Evolutionary conservation across 1,140 invertebrate species (phyloP).

Genomic region (Apis cerana): DNA sequence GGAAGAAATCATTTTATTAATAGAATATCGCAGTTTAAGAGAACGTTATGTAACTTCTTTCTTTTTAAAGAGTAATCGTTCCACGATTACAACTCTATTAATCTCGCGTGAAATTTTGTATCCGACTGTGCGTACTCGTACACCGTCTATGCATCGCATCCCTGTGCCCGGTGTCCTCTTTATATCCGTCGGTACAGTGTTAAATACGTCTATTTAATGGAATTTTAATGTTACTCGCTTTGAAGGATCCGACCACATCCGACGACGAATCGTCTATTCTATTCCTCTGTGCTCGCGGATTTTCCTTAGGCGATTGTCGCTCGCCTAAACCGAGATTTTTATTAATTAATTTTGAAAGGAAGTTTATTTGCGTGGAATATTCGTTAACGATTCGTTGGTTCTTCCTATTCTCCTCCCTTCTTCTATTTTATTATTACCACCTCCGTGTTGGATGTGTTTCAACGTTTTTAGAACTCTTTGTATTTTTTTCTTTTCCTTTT

Average conservation of each 20-base stretch:
- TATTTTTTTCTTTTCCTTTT: not conserved
- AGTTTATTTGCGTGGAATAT: slow-evolving; percentile 51
- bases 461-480: not conserved
- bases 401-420: not conserved
- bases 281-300: not conserved
- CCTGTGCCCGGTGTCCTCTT: slow-evolving; percentile 17
- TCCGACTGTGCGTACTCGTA: no score
- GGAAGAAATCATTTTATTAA: no score
- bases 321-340: not conserved
- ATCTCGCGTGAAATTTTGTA: no score
- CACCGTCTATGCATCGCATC: not conserved
- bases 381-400: not conserved
- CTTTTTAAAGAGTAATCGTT: no score
- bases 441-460: not conserved
- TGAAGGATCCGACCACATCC: slow-evolving; percentile 31
- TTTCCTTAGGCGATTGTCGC: not conserved
- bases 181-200: slow-evolving; percentile 32
- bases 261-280: slow-evolving; percentile 4
- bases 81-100: no score
- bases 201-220: slow-evolving; percentile 64
- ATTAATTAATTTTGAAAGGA: slow-evolving; percentile 42
- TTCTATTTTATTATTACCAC: not conserved
- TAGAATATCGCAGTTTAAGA: no score
- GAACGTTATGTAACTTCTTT: no score
- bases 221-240: slow-evolving; percentile 63